phyloP scores from a whole-genome alignment of 2,113 vertebrate species.

The Anoplopoma fimbria region DNA sequence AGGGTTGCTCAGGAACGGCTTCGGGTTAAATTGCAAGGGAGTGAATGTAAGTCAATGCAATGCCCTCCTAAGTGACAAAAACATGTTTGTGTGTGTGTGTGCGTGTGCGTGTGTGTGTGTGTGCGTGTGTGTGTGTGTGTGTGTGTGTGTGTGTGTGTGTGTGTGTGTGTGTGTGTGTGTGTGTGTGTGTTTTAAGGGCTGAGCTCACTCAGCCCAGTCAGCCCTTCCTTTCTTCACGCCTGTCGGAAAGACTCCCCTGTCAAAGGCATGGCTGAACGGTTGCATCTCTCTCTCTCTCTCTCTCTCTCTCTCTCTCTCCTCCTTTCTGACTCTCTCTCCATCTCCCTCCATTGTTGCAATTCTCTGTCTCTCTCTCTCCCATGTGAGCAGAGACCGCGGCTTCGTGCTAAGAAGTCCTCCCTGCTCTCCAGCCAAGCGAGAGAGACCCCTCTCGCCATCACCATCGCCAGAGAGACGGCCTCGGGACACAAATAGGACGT shows the following conservation, averaged over 20 bases:
- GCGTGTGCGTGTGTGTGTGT: conserved; percentile 42
- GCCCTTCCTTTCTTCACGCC: conserved; percentile 79
- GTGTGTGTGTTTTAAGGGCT: conserved; percentile 54
- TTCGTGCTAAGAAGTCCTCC: conserved; percentile 66
- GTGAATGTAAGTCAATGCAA: conserved; percentile 32
- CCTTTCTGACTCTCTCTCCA: conserved; percentile 10
- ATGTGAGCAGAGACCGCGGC: conserved; percentile 62
- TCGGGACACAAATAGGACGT: conserved; percentile 79
- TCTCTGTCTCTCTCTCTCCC: conserved; percentile 23
- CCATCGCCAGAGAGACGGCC: conserved; percentile 69
- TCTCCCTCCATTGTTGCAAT: not conserved
- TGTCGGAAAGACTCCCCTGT: conserved; percentile 81
- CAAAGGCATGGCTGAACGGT: conserved; percentile 78
- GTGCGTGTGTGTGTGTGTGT: conserved; percentile 46
- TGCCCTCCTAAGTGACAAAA: conserved; percentile 55
- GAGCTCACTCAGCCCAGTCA: conserved; percentile 77
- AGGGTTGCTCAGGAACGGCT: not conserved
- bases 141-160: conserved; percentile 14
- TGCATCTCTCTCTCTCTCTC: conserved; percentile 59
- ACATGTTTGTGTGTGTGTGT: conserved; percentile 20
- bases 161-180: conserved; percentile 46
- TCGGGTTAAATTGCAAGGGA: conserved; percentile 5
- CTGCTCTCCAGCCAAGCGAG: conserved; percentile 76
- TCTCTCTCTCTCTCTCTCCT: conserved; percentile 21
- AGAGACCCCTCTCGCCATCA: conserved; percentile 66